Conservation (phyloP, 1,140 invertebrate genomes). For the Panagrolaimus sp. region DNA sequence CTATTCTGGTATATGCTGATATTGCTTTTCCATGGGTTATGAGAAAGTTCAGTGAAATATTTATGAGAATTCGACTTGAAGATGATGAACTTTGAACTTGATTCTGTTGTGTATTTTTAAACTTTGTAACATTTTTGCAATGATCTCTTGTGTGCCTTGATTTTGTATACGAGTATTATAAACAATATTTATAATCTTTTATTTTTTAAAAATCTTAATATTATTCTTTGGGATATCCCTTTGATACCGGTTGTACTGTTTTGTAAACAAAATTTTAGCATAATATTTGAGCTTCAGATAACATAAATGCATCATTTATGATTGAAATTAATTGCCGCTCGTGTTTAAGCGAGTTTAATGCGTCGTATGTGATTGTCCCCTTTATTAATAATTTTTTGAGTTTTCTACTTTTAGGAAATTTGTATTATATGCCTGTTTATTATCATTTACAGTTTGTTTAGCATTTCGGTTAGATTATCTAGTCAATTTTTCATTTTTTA, state of each 20-base stretch:
- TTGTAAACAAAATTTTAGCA: no score
- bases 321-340: conserved; percentile 39
- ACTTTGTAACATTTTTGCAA: no score
- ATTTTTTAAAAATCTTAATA: no score
- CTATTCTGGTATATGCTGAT: conserved; percentile 5
- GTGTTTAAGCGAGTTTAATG: conserved; percentile 42
- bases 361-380: conserved; percentile 30
- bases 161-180: no score
- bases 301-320: conserved; percentile 20
- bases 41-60: conserved; percentile 14
- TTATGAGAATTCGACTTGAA: neutral
- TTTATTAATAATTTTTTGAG: neutral
- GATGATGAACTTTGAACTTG: neutral
- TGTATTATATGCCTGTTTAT: conserved; percentile 35
- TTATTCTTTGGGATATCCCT: no score
- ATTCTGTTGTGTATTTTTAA: no score
- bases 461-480: conserved; percentile 33
- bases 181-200: no score
- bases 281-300: no score
- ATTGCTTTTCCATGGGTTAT: conserved; percentile 16
- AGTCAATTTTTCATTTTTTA: conserved; percentile 26
- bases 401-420: conserved; percentile 33
- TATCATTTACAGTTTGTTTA: conserved; percentile 29
- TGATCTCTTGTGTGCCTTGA: no score
- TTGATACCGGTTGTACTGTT: no score